These are phyloP conservation scores for Macquaria ambigua DNA, from an alignment of 2,113 vertebrate species.

Conservation along the genomic window DNA sequence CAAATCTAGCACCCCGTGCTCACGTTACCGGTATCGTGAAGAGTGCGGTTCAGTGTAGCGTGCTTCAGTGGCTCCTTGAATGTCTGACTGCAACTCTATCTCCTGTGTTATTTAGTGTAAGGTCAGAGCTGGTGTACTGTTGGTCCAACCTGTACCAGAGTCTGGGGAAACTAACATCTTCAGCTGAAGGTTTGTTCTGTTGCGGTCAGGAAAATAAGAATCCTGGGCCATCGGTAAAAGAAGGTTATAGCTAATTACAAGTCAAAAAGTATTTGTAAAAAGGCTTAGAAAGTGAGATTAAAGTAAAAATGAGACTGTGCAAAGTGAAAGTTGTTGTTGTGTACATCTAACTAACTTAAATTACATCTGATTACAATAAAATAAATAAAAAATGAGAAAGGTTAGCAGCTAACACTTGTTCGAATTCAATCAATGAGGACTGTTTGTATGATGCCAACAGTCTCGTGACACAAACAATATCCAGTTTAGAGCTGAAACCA, in stretches of 20 bases:
- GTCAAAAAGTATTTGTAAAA: not conserved
- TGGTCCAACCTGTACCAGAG: conserved; percentile 3
- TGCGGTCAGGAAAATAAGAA: not conserved
- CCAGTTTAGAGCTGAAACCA: not conserved
- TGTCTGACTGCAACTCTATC: conserved; percentile 72
- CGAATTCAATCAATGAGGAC: no score
- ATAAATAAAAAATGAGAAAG: no score
- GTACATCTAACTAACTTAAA: not conserved
- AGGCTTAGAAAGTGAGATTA: not conserved
- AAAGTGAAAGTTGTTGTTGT: not conserved
- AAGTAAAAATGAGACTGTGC: not conserved
- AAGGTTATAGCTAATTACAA: not conserved
- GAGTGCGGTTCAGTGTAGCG: conserved; percentile 1
- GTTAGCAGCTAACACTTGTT: not conserved
- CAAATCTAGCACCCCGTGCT: conserved; percentile 30
- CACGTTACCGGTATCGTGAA: conserved; percentile 63
- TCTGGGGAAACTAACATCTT: conserved; percentile 7
- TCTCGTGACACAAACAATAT: not conserved
- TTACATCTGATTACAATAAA: not conserved
- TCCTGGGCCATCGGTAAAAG: not conserved
- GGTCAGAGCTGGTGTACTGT: conserved; percentile 49
- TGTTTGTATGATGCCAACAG: not conserved
- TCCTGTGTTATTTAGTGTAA: conserved; percentile 60
- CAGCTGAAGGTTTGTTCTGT: not conserved
- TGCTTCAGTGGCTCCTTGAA: conserved; percentile 59